Base-by-base conservation (phyloP, 2,888 invertebrate genomes). In the Cephus pulcher region DNA sequence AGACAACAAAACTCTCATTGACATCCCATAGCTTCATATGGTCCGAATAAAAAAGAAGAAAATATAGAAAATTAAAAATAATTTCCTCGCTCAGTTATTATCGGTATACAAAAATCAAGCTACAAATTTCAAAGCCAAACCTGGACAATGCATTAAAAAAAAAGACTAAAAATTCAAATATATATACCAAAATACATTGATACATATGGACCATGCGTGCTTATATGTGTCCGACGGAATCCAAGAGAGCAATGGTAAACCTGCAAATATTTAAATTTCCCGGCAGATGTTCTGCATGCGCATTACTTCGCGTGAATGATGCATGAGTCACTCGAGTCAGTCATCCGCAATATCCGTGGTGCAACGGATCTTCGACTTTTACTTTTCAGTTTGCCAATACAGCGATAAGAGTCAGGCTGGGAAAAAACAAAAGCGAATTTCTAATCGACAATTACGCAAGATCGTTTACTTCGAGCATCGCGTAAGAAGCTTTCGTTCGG, bases 1-100 rank as follows among this genome's bases (percentile, higher is more conserved):
- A 86, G 85, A 82, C 84, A 87, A 88, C 84, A 86, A 80, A 84
- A 76, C 68, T 70, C 76, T 71, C 81, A 34, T 71, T 71, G 70
- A 70, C 71, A 1, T 33, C 15, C 3, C 32, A 1, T 12, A 6
- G 71, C 1, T 33, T 2, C 71, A 2, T 9, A 15, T 32, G 3
- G 30, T 0, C 2, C 6, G 9, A 23, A 6, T 23, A 6, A 56
- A 56, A 56, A 6, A 56, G 1, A 40, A 40, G 1, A 12, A 35
- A 12, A 35, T 15, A 15, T 40, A 40, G 40, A 40, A 23, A 40
- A 40, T 6, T 15, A 40, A 23, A 40, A 40, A 23, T 9, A 23
- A 15, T 23, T 40, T 6, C 6, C 6, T 40, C 6, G 1, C 15
- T 23, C 23, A 6, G 6, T 23, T 40, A 15, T 40, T 40, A 40